Base-by-base conservation (phyloP, 2,797 vertebrate genomes). In the Galaxias olidus region DNA sequence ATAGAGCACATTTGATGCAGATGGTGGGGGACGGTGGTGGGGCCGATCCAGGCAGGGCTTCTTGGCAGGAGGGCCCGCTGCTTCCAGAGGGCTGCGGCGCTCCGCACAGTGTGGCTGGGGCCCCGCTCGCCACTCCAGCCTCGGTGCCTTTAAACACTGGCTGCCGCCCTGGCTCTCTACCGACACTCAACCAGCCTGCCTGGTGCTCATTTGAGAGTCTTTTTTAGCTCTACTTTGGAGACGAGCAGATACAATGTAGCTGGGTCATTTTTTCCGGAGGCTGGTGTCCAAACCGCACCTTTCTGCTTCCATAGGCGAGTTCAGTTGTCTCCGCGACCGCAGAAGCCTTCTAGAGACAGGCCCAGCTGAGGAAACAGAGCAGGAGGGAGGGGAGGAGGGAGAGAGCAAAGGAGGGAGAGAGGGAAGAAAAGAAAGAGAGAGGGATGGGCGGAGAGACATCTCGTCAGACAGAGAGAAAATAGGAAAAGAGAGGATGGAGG, bases 1-100 rank as follows among this genome's bases (percentile, higher is more conserved):
- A 94, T 94, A 90, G 93, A 95, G 92, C 92, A 93, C 94, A 95
- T 96, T 96, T 94, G 90, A 92, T 95, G 90, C 95, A 96, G 94
- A 97, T 97, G 95, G 93, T 90, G 91, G 90, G 91, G 94, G 94
- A 96, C 90, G 93, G 88, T 90, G 90, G 92, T 90, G 91, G 89
- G 88, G 30, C 30, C 30, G 30, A 30, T 30, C 30, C 91, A 91
- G 91, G 90, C 86, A 90, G 89, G 90, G 89, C 77, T 94, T n/a
- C 89, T 93, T 93, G 93, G 89, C 91, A 92, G 47, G 15, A 86
- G 90, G 82, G 86, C 85, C 85, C 91, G 92, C 91, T 85, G 93
- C 82, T 85, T 92, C 82, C 85, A 91, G 88, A 88, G 88, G 89
- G 90, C 90, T 91, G 86, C 82, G 66, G 81, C 66, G 77, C 84